Percentiles rank a stretch among this genome's conserved stretches.
These are phyloP conservation scores for Gymnorhina tibicen DNA, from an alignment of 2,113 vertebrate species.

Conservation along the genomic window DNA sequence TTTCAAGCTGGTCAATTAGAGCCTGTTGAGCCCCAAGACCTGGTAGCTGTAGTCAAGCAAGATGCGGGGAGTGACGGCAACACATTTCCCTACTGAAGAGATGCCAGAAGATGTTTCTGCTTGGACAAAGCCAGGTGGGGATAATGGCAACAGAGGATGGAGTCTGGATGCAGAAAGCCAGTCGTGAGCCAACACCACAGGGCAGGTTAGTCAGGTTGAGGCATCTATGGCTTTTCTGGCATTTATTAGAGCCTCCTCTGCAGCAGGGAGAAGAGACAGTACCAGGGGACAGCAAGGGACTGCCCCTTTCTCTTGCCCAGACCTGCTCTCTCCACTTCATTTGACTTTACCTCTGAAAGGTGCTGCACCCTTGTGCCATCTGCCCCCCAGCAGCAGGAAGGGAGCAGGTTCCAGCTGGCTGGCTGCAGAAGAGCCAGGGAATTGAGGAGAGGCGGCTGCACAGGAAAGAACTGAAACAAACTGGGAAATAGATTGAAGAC, in stretches of 20 bases:
- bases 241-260: neutral
- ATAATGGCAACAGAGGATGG: neutral
- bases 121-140: neutral
- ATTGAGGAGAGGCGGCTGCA: neutral
- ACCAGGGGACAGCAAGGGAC: neutral
- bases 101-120: conserved; percentile 23
- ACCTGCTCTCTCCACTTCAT: neutral
- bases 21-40: neutral
- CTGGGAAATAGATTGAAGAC: neutral
- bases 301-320: neutral
- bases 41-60: neutral
- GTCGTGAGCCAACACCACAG: neutral
- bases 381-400: neutral
- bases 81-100: neutral
- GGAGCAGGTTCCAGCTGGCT: neutral
- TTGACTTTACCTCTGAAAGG: neutral
- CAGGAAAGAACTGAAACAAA: neutral
- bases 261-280: neutral
- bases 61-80: neutral
- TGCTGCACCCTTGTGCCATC: neutral
- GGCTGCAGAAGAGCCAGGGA: neutral
- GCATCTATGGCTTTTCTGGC: neutral
- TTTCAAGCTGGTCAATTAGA: neutral
- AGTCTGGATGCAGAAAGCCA: neutral
- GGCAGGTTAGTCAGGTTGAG: neutral